Percentiles rank a stretch among this genome's conserved stretches.
These are phyloP conservation scores for Hirundo rustica DNA, from an alignment of 2,797 vertebrate genomes.

Conservation along the genomic window DNA sequence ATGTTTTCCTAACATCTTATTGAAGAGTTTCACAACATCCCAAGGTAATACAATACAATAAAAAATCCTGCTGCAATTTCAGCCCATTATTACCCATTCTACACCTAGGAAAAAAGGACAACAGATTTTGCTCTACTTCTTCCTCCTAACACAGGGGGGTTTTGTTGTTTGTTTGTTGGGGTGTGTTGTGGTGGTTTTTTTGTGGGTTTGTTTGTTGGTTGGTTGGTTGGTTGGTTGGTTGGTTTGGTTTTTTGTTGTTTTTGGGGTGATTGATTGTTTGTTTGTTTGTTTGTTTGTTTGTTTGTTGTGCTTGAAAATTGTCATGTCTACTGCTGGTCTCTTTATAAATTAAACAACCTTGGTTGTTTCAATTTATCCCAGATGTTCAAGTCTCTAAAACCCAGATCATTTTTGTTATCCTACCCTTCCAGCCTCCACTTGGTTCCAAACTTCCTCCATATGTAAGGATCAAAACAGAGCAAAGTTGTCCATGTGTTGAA, in stretches of 20 bases:
- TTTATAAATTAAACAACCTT: background rate
- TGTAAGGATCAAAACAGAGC: background rate
- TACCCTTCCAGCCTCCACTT: background rate
- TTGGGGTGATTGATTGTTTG: too few relatives aligned
- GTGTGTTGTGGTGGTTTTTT: too few relatives aligned
- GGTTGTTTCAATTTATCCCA: background rate
- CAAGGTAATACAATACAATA: background rate
- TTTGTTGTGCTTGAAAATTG: background rate
- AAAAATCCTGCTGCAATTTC: background rate
- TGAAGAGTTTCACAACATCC: background rate
- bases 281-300: too few relatives aligned
- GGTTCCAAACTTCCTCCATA: background rate
- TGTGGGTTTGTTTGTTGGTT: too few relatives aligned
- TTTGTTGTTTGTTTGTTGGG: too few relatives aligned
- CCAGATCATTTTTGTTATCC: background rate
- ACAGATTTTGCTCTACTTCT: background rate
- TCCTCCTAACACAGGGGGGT: background rate
- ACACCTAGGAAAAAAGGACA: background rate
- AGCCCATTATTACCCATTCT: background rate
- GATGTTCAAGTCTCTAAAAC: background rate
- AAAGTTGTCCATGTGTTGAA: background rate
- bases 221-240: too few relatives aligned
- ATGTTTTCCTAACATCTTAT: background rate
- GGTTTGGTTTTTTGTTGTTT: too few relatives aligned
- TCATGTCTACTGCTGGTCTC: background rate